A percentile compares a stretch with the other conserved stretches of the same genome.
Conservation (phyloP, 2,797 vertebrate genomes). For the Ctenosaura bakeri region DNA sequence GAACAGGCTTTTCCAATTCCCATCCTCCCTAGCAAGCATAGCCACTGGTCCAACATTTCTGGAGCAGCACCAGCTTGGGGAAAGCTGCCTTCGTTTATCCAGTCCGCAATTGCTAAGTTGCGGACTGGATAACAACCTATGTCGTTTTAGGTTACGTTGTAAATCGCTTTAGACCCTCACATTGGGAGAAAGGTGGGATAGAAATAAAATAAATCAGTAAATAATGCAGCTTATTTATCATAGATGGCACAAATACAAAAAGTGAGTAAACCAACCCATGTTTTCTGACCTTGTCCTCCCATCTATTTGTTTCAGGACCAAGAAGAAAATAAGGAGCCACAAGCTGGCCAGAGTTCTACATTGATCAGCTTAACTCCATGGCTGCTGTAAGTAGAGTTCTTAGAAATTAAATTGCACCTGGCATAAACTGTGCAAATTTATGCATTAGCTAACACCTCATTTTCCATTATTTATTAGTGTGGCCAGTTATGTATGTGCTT, state of each 20-base stretch:
- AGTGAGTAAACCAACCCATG: not conserved
- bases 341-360: slow-evolving; percentile 99
- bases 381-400: slow-evolving; percentile 92
- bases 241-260: not conserved
- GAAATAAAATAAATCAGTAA: not conserved
- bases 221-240: not conserved
- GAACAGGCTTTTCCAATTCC: not conserved
- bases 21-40: not conserved
- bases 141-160: no score
- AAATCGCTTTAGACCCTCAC: not conserved
- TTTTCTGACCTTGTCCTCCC: slow-evolving; percentile 57
- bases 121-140: no score
- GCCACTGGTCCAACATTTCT: not conserved
- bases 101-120: no score
- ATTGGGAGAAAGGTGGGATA: no score
- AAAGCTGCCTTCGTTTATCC: not conserved
- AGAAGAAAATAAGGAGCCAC: slow-evolving; percentile 98
- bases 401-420: slow-evolving; percentile 5
- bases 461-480: slow-evolving; percentile 4
- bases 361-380: slow-evolving; percentile 98
- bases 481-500: not conserved
- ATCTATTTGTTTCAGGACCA: slow-evolving; percentile 86
- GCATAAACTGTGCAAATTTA: not conserved
- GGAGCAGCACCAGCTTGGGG: not conserved
- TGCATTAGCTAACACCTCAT: not conserved